Evolutionary conservation across 2,113 vertebrate species (phyloP).

Genomic region (Bufo bufo): DNA sequence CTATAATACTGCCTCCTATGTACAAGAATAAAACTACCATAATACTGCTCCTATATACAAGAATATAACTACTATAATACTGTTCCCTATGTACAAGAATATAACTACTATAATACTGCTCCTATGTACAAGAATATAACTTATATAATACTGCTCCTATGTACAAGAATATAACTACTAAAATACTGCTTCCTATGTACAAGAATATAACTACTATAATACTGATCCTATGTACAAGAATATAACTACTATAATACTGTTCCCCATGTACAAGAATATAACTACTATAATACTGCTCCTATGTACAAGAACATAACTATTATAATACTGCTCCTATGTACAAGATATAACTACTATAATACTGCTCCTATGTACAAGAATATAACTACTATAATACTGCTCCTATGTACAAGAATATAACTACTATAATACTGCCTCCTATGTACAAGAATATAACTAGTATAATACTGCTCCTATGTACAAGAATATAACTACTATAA

Average conservation of each 20-base stretch:
- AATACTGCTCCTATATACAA: too few species aligned
- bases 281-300: conserved; percentile 5
- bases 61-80: background rate
- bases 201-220: conserved; percentile 9
- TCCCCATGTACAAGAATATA: background rate
- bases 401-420: too few species aligned
- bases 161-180: conserved; percentile 18
- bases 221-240: conserved; percentile 5
- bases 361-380: too few species aligned
- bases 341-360: background rate
- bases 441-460: background rate
- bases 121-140: background rate
- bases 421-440: background rate
- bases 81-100: background rate
- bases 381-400: too few species aligned
- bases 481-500: conserved; percentile 4
- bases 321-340: background rate
- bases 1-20: background rate
- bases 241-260: conserved; percentile 4
- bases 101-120: background rate
- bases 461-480: background rate
- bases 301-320: conserved; percentile 11
- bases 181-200: background rate
- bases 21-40: too few species aligned
- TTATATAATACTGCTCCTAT: background rate